phyloP scores from a whole-genome alignment of 2,113 vertebrate genomes.

The Pelvicachromis taeniatus region DNA sequence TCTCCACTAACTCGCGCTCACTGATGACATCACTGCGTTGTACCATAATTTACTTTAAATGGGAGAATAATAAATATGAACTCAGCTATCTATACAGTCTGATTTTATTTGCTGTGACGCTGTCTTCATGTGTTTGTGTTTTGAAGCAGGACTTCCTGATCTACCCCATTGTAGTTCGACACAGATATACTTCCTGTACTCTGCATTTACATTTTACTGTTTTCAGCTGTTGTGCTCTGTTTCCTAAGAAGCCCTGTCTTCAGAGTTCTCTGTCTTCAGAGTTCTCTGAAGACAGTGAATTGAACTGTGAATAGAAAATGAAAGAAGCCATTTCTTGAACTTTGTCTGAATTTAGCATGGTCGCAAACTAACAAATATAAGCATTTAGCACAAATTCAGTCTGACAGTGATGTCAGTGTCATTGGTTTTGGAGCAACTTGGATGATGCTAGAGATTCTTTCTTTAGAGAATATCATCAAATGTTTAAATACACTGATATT shows the following conservation, averaged over 20 bases:
- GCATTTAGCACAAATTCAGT: too few species aligned
- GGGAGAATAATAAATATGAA: not conserved
- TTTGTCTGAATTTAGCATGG: too few species aligned
- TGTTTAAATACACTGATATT: too few species aligned
- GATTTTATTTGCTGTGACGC: not conserved
- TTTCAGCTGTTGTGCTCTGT: not conserved
- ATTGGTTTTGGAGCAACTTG: too few species aligned
- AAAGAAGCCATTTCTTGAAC: too few species aligned
- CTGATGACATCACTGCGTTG: not conserved
- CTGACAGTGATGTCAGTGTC: too few species aligned
- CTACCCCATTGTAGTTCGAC: not conserved
- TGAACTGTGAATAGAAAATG: not conserved
- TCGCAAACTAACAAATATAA: not conserved
- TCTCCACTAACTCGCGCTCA: accelerated
- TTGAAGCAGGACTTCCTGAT: not conserved
- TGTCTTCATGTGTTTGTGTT: not conserved
- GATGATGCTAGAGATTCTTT: too few species aligned
- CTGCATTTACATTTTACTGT: not conserved
- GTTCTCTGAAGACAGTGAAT: not conserved
- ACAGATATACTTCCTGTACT: not conserved
- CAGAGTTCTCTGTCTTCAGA: too few species aligned
- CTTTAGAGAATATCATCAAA: too few species aligned
- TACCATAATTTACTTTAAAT: not conserved
- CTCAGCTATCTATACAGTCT: not conserved
- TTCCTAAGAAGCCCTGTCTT: accelerated